These are phyloP conservation scores for Lethenteron reissneri DNA, from an alignment of 2,113 vertebrate species.

Conservation along the genomic window DNA sequence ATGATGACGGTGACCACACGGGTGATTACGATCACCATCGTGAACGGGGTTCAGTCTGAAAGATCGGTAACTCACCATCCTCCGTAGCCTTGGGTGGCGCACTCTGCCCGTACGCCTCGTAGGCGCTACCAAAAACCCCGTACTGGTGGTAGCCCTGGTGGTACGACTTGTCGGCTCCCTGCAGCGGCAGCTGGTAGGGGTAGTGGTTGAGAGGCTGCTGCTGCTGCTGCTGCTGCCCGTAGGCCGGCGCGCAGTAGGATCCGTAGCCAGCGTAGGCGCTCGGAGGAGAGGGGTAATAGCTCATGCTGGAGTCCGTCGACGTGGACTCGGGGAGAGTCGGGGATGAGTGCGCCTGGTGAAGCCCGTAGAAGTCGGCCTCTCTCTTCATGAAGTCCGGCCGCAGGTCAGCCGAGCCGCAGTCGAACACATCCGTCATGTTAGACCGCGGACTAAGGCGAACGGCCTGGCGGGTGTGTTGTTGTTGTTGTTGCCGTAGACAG, in stretches of 20 bases:
- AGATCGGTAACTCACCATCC: too few relatives aligned
- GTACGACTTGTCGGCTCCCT: background rate
- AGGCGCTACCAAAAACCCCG: too few relatives aligned
- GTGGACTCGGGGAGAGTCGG: background rate
- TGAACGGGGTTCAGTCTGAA: too few relatives aligned
- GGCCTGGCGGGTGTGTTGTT: too few relatives aligned
- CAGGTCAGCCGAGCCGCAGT: constrained; percentile 5
- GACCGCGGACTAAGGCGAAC: too few relatives aligned
- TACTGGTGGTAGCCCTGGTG: too few relatives aligned
- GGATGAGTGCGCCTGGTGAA: background rate
- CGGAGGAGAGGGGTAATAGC: background rate
- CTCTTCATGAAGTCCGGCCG: constrained; percentile 1
- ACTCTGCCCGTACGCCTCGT: too few relatives aligned
- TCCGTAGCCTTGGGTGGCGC: too few relatives aligned
- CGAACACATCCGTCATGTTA: background rate
- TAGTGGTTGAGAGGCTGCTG: background rate
- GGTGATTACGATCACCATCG: too few relatives aligned
- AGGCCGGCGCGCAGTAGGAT: background rate
- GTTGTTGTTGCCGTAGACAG: too few relatives aligned
- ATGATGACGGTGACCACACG: too few relatives aligned
- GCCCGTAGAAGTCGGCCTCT: background rate
- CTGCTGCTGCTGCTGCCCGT: background rate
- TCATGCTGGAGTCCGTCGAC: background rate
- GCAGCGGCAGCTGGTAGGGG: background rate
- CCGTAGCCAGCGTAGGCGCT: constrained; percentile 3